Evolutionary conservation across 2,113 vertebrate species (phyloP).

Genomic region (Sorex fumeus): DNA sequence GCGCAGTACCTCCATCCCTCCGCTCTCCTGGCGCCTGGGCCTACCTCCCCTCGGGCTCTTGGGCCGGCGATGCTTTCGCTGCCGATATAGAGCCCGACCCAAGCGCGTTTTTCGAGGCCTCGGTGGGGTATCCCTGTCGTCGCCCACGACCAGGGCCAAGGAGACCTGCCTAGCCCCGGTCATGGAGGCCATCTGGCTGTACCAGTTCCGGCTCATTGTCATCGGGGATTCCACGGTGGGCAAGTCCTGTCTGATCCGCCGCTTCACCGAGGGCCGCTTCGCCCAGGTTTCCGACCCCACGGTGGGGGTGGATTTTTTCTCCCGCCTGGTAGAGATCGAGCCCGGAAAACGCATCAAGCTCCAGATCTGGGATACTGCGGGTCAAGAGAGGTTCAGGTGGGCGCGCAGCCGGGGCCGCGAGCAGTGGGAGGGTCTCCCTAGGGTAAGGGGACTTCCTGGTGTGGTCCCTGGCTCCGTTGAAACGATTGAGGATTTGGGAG

Average conservation of each 20-base stretch:
- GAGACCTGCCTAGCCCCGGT: slow-evolving; percentile 48
- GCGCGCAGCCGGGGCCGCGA: slow-evolving; percentile 34
- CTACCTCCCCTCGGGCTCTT: slow-evolving; percentile 64
- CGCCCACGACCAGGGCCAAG: slow-evolving; percentile 47
- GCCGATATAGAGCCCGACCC: slow-evolving; percentile 8
- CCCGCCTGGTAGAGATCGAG: slow-evolving; percentile 97
- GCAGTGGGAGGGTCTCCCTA: slow-evolving; percentile 51
- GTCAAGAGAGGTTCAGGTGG: slow-evolving; percentile 96
- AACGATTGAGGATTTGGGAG: neutral
- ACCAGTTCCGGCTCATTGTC: slow-evolving; percentile 97
- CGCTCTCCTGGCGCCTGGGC: slow-evolving; percentile 65
- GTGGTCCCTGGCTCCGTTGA: accelerated
- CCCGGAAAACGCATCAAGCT: slow-evolving; percentile 97
- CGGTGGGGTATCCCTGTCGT: slow-evolving; percentile 51
- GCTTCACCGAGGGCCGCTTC: slow-evolving; percentile 97
- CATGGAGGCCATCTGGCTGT: slow-evolving; percentile 99
- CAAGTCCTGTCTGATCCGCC: slow-evolving; percentile 96
- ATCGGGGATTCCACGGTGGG: slow-evolving; percentile 98
- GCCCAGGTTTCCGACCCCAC: slow-evolving; percentile 97
- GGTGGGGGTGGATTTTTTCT: slow-evolving; percentile 98
- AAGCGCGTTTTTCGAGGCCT: neutral
- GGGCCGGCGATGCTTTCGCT: slow-evolving; percentile 60
- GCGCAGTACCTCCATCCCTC: slow-evolving; percentile 68
- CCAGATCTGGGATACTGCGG: slow-evolving; percentile 95
- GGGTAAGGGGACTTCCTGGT: slow-evolving; percentile 43